phyloP scores from a whole-genome alignment of 2,797 vertebrate genomes.

The Typhlichthys eigenmanni region DNA sequence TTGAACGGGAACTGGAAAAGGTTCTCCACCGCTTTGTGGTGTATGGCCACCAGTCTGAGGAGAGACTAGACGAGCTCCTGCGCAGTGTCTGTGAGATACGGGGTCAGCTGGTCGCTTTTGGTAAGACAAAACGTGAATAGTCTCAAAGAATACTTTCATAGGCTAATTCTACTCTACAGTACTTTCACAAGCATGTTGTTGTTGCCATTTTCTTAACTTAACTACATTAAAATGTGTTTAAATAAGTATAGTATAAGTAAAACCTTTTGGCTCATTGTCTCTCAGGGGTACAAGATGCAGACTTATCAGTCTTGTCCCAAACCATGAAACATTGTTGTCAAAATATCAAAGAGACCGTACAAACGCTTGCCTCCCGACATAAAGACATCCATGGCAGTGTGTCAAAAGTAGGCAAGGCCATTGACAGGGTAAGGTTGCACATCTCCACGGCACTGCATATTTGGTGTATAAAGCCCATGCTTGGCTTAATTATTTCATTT shows the following conservation, averaged over 20 bases:
- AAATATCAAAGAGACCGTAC: constrained; percentile 91
- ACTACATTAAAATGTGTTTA: neutral
- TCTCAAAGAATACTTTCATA: neutral
- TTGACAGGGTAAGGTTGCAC: constrained; percentile 81
- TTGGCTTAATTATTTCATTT: neutral
- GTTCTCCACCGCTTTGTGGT: constrained; percentile 90
- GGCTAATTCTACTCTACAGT: too few species aligned
- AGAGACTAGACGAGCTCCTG: constrained; percentile 87
- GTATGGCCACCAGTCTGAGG: constrained; percentile 89
- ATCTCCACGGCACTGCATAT: neutral
- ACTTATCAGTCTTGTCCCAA: constrained; percentile 85
- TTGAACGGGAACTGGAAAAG: constrained; percentile 90
- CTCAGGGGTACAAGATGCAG: constrained; percentile 85
- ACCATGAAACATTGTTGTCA: constrained; percentile 91
- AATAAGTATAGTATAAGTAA: neutral
- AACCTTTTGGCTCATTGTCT: constrained; percentile 4
- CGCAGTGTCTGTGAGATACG: constrained; percentile 85
- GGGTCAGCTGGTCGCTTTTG: constrained; percentile 83
- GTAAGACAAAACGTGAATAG: constrained; percentile 55
- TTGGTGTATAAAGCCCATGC: neutral
- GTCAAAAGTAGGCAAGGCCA: constrained; percentile 91
- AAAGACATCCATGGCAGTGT: constrained; percentile 93
- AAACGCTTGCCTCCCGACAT: constrained; percentile 88
- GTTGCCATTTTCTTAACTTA: neutral
- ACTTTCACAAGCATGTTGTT: neutral